These are phyloP conservation scores for Acleris emargana DNA, from an alignment of 2,888 invertebrate species.

Conservation along the genomic window DNA sequence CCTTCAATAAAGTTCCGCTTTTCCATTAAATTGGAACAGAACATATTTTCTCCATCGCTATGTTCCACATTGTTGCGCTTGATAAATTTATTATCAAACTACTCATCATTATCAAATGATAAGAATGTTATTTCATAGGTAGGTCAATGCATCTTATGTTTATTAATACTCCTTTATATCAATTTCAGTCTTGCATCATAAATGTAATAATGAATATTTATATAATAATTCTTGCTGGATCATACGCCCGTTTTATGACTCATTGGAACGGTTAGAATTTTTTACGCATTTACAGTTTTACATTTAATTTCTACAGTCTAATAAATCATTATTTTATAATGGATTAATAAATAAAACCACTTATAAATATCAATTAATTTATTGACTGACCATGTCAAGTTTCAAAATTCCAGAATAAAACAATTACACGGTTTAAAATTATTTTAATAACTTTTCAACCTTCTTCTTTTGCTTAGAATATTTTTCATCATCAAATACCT, in stretches of 20 bases:
- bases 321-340: neutral
- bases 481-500: conserved; percentile 46
- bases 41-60: too few species aligned
- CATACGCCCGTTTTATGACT: neutral
- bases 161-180: neutral
- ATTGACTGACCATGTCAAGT: conserved; percentile 32
- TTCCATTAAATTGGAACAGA: too few species aligned
- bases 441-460: conserved; percentile 40
- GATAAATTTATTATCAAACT: too few species aligned
- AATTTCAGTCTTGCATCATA: neutral
- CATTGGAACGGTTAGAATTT: neutral
- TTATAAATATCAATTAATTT: conserved; percentile 36
- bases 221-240: neutral
- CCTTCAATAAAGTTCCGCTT: too few species aligned
- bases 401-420: conserved; percentile 42
- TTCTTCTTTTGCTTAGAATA: conserved; percentile 43
- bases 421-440: conserved; percentile 40
- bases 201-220: neutral
- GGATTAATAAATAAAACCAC: conserved; percentile 35
- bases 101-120: neutral
- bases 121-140: neutral
- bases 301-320: conserved; percentile 17
- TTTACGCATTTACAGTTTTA: conserved; percentile 2
- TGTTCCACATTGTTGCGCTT: too few species aligned
- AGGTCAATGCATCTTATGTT: neutral